Conservation (phyloP, 1,140 invertebrate species). For the Apis laboriosa region DNA sequence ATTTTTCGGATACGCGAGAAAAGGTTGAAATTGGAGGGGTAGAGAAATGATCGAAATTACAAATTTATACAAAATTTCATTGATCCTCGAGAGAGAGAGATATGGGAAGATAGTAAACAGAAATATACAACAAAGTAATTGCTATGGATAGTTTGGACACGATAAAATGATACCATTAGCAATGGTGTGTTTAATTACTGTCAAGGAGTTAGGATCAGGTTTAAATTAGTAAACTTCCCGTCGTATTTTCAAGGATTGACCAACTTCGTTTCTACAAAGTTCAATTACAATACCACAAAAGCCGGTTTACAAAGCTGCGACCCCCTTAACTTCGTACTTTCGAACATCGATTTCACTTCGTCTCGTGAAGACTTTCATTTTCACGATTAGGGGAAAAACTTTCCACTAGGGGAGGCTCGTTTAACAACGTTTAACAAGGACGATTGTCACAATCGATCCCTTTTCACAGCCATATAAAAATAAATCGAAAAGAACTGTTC, state of each 20-base stretch:
- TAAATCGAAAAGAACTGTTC: too few species aligned
- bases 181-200: background rate
- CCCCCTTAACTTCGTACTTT: conserved; percentile 19
- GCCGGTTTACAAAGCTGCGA: conserved; percentile 13
- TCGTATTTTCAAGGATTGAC: conserved; percentile 17
- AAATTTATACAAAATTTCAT: too few species aligned
- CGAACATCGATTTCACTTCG: background rate
- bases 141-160: background rate
- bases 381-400: background rate
- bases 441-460: too few species aligned
- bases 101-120: background rate
- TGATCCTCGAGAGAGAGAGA: background rate
- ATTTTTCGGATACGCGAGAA: background rate
- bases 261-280: conserved; percentile 5
- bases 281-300: conserved; percentile 16
- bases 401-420: too few species aligned
- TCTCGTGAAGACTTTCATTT: background rate
- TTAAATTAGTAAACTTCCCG: conserved; percentile 13
- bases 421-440: too few species aligned
- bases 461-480: too few species aligned
- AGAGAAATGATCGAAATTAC: background rate
- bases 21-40: background rate
- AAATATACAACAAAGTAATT: too few species aligned
- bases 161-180: background rate
- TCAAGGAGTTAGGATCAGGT: too few species aligned